Percentiles rank a stretch among this genome's conserved stretches.
Conservation (phyloP, 2,797 vertebrate genomes). For the Premnoplex brunnescens region DNA sequence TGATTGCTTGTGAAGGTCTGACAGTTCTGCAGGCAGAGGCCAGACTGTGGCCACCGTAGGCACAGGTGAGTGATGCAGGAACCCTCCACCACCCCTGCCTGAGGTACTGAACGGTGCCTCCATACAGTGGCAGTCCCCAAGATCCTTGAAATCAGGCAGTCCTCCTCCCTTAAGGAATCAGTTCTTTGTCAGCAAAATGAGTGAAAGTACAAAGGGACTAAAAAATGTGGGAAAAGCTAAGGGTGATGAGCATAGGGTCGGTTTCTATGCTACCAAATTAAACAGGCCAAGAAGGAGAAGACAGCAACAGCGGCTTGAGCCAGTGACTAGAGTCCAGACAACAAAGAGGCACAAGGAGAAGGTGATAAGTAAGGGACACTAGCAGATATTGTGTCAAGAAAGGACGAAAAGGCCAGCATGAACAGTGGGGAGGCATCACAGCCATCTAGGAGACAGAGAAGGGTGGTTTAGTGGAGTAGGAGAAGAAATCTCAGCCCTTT, state of each 20-base stretch:
- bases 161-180: neutral
- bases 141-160: neutral
- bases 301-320: neutral
- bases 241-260: neutral
- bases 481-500: neutral
- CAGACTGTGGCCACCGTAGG: neutral
- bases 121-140: neutral
- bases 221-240: neutral
- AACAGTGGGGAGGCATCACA: neutral
- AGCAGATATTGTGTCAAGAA: neutral
- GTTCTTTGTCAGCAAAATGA: neutral
- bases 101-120: neutral
- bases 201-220: neutral
- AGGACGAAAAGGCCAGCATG: neutral
- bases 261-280: neutral
- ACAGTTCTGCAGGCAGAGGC: neutral
- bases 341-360: neutral
- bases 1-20: neutral
- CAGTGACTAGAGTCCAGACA: neutral
- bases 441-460: neutral
- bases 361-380: neutral
- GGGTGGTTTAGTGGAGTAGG: neutral
- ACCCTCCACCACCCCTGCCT: neutral
- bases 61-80: neutral
- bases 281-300: neutral